phyloP scores from a whole-genome alignment of 2,888 invertebrate genomes.

The Junonia oenone region DNA sequence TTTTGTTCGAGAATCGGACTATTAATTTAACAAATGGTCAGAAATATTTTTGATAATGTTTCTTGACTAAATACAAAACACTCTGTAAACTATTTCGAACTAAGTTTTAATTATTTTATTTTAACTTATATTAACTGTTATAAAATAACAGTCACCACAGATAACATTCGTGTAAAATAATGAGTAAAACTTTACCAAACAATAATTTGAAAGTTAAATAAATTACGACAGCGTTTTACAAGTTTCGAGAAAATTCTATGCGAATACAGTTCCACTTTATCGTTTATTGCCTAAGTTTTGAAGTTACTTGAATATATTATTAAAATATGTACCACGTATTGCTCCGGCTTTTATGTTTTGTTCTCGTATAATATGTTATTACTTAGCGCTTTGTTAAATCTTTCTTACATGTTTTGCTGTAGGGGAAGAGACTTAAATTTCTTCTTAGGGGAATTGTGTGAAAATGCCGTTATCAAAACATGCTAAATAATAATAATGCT shows the following conservation, averaged over 20 bases:
- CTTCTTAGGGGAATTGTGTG: too few species aligned
- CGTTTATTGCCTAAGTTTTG: conserved; percentile 23
- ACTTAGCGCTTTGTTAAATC: background rate
- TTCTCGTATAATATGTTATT: background rate
- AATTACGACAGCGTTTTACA: conserved; percentile 17
- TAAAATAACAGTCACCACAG: background rate
- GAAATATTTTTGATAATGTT: too few species aligned
- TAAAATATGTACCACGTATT: background rate
- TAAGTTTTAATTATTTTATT: too few species aligned
- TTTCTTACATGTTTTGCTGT: too few species aligned
- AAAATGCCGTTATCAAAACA: too few species aligned
- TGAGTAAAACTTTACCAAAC: background rate
- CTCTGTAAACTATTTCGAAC: too few species aligned
- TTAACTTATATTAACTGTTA: background rate
- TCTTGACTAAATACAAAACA: too few species aligned
- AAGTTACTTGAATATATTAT: conserved; percentile 3
- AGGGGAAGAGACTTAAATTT: too few species aligned
- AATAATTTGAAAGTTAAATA: conserved; percentile 13
- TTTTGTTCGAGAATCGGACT: background rate
- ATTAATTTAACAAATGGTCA: too few species aligned
- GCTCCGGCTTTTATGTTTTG: background rate
- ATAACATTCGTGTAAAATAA: background rate
- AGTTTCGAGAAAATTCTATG: conserved; percentile 14
- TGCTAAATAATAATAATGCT: too few species aligned
- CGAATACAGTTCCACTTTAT: conserved; percentile 21